Evolutionary conservation across 2,797 vertebrate species (phyloP).

Genomic region (Ispidina lecontei): DNA sequence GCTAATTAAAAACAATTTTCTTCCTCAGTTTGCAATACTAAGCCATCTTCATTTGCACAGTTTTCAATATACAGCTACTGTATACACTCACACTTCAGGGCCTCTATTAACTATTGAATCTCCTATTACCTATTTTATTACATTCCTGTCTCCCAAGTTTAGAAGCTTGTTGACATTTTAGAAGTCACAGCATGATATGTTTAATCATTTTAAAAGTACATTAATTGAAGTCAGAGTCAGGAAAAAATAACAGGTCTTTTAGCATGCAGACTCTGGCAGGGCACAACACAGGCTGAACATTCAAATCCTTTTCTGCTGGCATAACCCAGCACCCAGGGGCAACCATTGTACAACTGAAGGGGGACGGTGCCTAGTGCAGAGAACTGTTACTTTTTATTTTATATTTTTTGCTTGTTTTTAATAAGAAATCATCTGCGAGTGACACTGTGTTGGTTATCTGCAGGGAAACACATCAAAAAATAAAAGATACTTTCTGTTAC

Average conservation of each 20-base stretch:
- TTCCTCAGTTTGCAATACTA: slow-evolving; percentile 88
- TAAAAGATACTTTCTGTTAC: slow-evolving; percentile 39
- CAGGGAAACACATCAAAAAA: slow-evolving; percentile 17
- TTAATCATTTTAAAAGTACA: slow-evolving; percentile 80
- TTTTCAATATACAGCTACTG: slow-evolving; percentile 83
- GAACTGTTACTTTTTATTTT: not conserved
- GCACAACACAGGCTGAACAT: not conserved
- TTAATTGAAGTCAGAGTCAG: slow-evolving; percentile 76
- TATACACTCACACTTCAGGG: slow-evolving; percentile 81
- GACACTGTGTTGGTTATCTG: not conserved
- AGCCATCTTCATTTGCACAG: slow-evolving; percentile 86
- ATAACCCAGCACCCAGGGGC: slow-evolving; percentile 15
- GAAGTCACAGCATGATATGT: slow-evolving; percentile 81
- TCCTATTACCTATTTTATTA: slow-evolving; percentile 83
- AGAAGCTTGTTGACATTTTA: slow-evolving; percentile 81
- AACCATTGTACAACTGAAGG: slow-evolving; percentile 11
- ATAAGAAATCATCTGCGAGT: not conserved
- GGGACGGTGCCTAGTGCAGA: not conserved
- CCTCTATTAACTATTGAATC: slow-evolving; percentile 83
- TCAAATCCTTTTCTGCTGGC: slow-evolving; percentile 14
- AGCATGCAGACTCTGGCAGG: slow-evolving; percentile 33
- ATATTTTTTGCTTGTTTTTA: not conserved
- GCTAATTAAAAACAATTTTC: slow-evolving; percentile 93
- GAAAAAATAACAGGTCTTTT: slow-evolving; percentile 56
- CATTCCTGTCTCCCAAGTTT: slow-evolving; percentile 78